Base-by-base conservation (phyloP, 2,888 invertebrate species). In the Drosophila flavopinicola region DNA sequence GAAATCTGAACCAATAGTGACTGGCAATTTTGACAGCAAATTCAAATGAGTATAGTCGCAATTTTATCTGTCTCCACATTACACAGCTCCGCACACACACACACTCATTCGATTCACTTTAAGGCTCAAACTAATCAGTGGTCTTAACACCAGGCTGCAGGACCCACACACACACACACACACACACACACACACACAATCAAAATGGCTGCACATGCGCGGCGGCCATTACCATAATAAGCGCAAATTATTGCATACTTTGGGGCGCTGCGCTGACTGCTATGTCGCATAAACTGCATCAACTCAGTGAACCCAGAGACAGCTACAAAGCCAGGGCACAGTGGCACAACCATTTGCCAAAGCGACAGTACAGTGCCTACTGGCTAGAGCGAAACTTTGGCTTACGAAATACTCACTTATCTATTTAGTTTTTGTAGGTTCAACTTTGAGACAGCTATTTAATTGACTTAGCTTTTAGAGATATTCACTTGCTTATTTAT, bases 181-280 rank as follows among this genome's bases (percentile, higher is more conserved):
- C n/a, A n/a, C n/a, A n/a, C n/a, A n/a, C n/a, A n/a, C n/a, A n/a
- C n/a, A 10, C 24, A 25, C 72, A 61, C 68, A 58, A 69, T 74
- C 69, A 66, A 57, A 85, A 70, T 82, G 56, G 66, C 61, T 78
- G 78, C 85, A 76, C 79, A 86, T 79, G 87, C 80, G 78, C 85
- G 47, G 17, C 65, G 29, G 24, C 64, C 63, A 85, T 82, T 87
- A 85, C 61, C 85, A 75, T 82, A 82, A 87, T 65, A 75, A 56
- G 60, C 33, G 52, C 54, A 87, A 82, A 59, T 82, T 87, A 87
- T 85, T 56, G 69, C 72, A 57, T 67, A 58, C 66, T 80, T 69
- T 59, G 61, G 49, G 47, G 53, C 68, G 56, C 39, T 41, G 65
- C 51, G 48, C 57, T 45, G 63, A 23, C 20, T 32, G 38, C 39